Evolutionary conservation across 2,113 vertebrate genomes (phyloP).

Genomic region (Ptilonorhynchus violaceus): DNA sequence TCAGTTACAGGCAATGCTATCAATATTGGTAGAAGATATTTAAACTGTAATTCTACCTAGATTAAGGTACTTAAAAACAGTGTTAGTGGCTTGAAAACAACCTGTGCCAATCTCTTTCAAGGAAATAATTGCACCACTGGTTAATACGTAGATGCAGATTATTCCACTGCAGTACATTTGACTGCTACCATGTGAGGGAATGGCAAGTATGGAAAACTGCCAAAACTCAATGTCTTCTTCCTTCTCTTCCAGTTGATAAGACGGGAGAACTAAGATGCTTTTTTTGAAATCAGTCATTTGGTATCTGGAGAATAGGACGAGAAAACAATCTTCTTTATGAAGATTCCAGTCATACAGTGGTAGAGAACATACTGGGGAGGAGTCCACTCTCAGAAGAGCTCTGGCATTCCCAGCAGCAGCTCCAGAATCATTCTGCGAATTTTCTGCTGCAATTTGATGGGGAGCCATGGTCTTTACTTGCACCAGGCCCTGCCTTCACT

Average conservation of each 20-base stretch:
- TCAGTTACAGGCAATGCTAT: constrained; percentile 31
- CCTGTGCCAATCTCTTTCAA: not conserved
- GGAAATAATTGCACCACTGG: not conserved
- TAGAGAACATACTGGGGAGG: not conserved
- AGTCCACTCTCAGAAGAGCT: not conserved
- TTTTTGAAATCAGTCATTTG: constrained; percentile 28
- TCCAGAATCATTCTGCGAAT: not conserved
- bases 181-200: constrained; percentile 19
- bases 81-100: not conserved
- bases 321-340: constrained; percentile 31
- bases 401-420: not conserved
- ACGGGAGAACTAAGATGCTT: constrained; percentile 18
- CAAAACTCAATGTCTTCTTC: constrained; percentile 43
- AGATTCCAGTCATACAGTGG: not conserved
- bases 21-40: constrained; percentile 8
- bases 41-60: constrained; percentile 44
- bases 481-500: not conserved
- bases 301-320: constrained; percentile 14
- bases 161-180: not conserved
- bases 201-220: constrained; percentile 46
- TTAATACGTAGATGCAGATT: not conserved
- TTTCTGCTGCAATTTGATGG: not conserved
- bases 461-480: not conserved
- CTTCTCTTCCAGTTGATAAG: constrained; percentile 44
- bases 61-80: not conserved